Evolutionary conservation across 2,797 vertebrate species (phyloP).

Genomic region (Novumbra hubbsi): DNA sequence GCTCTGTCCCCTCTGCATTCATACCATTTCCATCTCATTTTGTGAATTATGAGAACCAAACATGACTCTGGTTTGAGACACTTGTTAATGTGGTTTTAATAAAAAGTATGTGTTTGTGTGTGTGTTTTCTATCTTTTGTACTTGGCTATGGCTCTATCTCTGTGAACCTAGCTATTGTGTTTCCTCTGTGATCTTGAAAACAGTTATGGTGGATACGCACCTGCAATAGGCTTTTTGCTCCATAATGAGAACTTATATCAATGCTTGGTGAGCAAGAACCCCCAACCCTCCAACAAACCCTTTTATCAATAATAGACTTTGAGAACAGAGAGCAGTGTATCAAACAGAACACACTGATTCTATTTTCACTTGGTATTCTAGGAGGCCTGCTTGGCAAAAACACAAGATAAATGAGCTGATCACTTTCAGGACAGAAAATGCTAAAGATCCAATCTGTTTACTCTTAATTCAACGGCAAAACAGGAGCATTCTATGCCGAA

Average conservation of each 20-base stretch:
- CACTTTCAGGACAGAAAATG: constrained; percentile 18
- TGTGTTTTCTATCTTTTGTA: background rate
- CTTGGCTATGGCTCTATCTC: constrained; percentile 6
- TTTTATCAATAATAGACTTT: constrained; percentile 51
- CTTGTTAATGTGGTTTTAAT: background rate
- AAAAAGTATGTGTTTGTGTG: too few species aligned
- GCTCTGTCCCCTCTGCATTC: background rate
- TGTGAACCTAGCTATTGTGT: background rate
- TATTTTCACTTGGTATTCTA: constrained; percentile 13
- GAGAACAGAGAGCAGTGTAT: background rate
- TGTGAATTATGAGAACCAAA: constrained; percentile 14
- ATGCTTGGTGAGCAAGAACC: constrained; percentile 15
- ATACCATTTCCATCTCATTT: background rate
- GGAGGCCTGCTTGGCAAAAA: background rate
- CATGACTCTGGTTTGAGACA: constrained; percentile 26
- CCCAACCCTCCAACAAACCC: constrained; percentile 16
- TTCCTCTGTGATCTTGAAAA: constrained; percentile 30
- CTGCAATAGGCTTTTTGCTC: constrained; percentile 18
- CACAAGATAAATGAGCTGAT: constrained; percentile 19
- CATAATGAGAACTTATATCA: constrained; percentile 19
- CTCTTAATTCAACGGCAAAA: constrained; percentile 15
- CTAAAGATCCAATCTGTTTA: constrained; percentile 28
- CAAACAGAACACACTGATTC: background rate
- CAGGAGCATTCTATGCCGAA: constrained; percentile 8
- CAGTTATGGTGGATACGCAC: constrained; percentile 12